Evolutionary conservation across 2,797 vertebrate genomes (phyloP).

Genomic region (Poeciliopsis turneri): DNA sequence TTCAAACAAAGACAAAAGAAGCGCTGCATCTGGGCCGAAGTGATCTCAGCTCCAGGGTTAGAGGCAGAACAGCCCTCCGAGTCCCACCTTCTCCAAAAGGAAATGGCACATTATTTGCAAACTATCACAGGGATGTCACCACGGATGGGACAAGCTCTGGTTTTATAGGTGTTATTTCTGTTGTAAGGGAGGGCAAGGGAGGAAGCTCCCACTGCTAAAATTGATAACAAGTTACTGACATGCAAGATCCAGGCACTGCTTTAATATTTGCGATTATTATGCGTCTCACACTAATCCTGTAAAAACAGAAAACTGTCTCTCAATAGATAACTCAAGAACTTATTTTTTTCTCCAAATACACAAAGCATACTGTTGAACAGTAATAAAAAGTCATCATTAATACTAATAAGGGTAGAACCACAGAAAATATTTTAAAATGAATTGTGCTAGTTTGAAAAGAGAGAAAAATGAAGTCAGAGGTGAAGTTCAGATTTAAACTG

Average conservation of each 20-base stretch:
- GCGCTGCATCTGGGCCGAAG: slow-evolving; percentile 44
- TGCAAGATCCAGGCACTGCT: slow-evolving; percentile 36
- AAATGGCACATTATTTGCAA: slow-evolving; percentile 53
- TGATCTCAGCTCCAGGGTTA: slow-evolving; percentile 41
- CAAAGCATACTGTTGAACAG: neutral
- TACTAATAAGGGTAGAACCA: neutral
- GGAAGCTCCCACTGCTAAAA: slow-evolving; percentile 36
- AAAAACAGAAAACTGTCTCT: slow-evolving; percentile 22
- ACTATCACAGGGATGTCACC: slow-evolving; percentile 50
- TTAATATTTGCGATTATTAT: slow-evolving; percentile 40
- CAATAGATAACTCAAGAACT: neutral
- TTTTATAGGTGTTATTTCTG: slow-evolving; percentile 46
- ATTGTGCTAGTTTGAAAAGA: neutral
- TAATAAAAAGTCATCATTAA: slow-evolving; percentile 12
- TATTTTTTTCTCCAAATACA: neutral
- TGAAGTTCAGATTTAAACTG: neutral
- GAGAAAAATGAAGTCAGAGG: neutral
- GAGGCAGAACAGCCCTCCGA: slow-evolving; percentile 7
- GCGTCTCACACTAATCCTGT: slow-evolving; percentile 29
- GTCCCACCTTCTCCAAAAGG: slow-evolving; percentile 5
- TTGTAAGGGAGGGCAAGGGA: neutral
- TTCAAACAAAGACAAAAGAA: slow-evolving; percentile 49
- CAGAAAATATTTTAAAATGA: slow-evolving; percentile 11
- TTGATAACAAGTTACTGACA: slow-evolving; percentile 47
- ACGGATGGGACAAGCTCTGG: slow-evolving; percentile 25